Percentiles rank a stretch among this genome's conserved stretches.
phyloP scores from a whole-genome alignment of 2,797 vertebrate species.

The Parambassis ranga region DNA sequence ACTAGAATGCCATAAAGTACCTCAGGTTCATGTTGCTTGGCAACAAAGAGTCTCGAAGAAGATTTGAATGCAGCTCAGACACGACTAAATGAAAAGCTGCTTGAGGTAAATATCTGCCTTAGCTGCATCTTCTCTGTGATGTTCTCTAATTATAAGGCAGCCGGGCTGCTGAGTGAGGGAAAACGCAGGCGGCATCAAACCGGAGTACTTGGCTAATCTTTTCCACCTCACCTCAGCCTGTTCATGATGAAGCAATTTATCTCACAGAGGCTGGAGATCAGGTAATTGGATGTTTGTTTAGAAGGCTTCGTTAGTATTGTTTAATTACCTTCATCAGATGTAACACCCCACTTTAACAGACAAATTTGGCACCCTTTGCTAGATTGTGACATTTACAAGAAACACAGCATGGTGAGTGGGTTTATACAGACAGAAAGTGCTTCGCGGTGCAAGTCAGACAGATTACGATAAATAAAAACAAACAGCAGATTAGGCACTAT shows the following conservation, averaged over 20 bases:
- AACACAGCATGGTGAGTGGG: too few species aligned
- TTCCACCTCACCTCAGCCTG: conserved; percentile 43
- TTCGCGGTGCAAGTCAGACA: too few species aligned
- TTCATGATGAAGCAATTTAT: conserved; percentile 45
- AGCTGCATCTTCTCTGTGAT: conserved; percentile 61
- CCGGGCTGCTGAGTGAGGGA: conserved; percentile 41
- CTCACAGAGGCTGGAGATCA: conserved; percentile 43
- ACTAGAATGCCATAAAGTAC: conserved; percentile 67
- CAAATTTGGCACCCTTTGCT: conserved; percentile 45
- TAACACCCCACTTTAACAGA: conserved; percentile 44
- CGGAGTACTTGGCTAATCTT: conserved; percentile 40
- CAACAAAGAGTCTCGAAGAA: conserved; percentile 77
- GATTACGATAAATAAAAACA: too few species aligned
- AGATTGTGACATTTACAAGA: conserved; percentile 40
- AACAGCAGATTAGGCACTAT: too few species aligned
- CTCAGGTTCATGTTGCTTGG: conserved; percentile 79
- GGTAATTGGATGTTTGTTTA: conserved; percentile 72
- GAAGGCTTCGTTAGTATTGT: conserved; percentile 71
- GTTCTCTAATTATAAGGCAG: conserved; percentile 64
- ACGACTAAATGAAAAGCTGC: conserved; percentile 71
- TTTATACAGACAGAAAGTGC: too few species aligned
- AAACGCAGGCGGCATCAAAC: conserved; percentile 47
- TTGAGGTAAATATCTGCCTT: conserved; percentile 72
- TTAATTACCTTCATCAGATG: conserved; percentile 75
- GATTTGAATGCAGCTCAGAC: conserved; percentile 78